A percentile compares a stretch with the other conserved stretches of the same genome.
Conservation (phyloP, 92 coral and sea anemone species). For the Epizoanthus scotinus region DNA sequence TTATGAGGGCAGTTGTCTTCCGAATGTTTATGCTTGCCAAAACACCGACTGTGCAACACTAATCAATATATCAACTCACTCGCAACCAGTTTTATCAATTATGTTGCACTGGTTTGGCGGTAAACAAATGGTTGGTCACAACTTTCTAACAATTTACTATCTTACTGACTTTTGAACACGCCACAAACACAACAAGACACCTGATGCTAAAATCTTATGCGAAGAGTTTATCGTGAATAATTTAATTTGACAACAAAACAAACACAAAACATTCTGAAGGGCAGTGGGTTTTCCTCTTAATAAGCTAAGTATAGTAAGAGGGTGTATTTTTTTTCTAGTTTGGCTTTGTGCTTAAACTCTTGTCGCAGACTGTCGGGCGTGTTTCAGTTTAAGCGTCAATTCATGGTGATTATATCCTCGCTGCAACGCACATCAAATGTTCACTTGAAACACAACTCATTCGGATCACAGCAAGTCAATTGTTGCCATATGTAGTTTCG, state of each 20-base stretch:
- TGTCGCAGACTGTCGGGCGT: no score
- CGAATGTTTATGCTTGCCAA: background rate
- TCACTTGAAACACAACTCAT: background rate
- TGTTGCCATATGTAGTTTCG: background rate
- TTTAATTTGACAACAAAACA: conserved; percentile 32
- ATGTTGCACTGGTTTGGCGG: background rate
- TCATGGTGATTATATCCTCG: background rate
- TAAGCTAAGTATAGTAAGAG: background rate
- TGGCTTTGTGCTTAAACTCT: background rate
- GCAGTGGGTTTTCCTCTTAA: background rate
- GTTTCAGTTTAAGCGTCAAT: no score
- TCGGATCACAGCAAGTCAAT: background rate
- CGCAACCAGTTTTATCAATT: conserved; percentile 2
- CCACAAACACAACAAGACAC: conserved; percentile 19
- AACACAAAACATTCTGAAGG: conserved; percentile 16
- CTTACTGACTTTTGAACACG: background rate
- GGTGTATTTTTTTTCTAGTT: background rate
- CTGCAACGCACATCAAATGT: background rate
- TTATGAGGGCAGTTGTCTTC: background rate
- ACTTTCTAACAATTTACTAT: background rate
- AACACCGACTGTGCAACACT: conserved; percentile 1
- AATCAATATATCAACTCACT: background rate
- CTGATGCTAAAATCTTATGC: conserved; percentile 4
- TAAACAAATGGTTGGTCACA: background rate
- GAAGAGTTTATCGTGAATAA: conserved; percentile 13